phyloP scores from a whole-genome alignment of 2,797 vertebrate genomes.

The Clarias platycephalus region DNA sequence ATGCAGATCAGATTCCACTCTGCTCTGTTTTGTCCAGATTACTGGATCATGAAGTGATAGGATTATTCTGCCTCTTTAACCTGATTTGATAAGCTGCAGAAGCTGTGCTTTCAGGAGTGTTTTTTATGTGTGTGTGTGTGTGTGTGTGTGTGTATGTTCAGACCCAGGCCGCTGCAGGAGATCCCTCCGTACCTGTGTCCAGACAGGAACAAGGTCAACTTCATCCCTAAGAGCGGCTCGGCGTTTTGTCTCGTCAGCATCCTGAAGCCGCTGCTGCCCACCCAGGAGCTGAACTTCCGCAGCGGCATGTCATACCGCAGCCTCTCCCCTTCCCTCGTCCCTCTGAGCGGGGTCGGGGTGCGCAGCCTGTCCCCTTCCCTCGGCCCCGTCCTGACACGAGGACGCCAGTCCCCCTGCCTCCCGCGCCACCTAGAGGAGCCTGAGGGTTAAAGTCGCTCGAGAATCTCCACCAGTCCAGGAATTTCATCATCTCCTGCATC shows the following conservation, averaged over 20 bases:
- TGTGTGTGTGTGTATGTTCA: constrained; percentile 58
- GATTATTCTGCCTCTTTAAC: neutral
- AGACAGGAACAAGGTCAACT: constrained; percentile 99
- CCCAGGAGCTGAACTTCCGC: constrained; percentile 90
- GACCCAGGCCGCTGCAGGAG: constrained; percentile 90
- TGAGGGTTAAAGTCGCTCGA: constrained; percentile 77
- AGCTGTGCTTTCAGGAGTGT: neutral
- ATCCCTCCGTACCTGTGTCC: constrained; percentile 96
- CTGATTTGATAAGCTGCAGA: neutral
- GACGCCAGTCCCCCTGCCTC: constrained; percentile 81
- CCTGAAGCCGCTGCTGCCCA: constrained; percentile 93
- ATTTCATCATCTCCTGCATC: constrained; percentile 33
- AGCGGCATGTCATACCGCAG: constrained; percentile 80
- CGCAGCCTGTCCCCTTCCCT: constrained; percentile 79
- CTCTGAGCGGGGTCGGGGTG: constrained; percentile 72
- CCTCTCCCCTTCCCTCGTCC: constrained; percentile 84
- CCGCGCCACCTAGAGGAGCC: constrained; percentile 85
- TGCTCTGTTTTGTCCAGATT: no score
- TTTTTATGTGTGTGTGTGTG: no score
- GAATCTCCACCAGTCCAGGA: constrained; percentile 1
- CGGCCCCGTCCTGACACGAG: constrained; percentile 78
- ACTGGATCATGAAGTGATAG: neutral
- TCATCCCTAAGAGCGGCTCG: constrained; percentile 98
- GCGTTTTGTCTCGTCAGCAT: constrained; percentile 99
- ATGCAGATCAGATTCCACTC: no score